Evolutionary conservation across 2,888 invertebrate species (phyloP), one percentile per base, ranked within the genome.

Genomic region (Tromatobia lineatoria): DNA sequence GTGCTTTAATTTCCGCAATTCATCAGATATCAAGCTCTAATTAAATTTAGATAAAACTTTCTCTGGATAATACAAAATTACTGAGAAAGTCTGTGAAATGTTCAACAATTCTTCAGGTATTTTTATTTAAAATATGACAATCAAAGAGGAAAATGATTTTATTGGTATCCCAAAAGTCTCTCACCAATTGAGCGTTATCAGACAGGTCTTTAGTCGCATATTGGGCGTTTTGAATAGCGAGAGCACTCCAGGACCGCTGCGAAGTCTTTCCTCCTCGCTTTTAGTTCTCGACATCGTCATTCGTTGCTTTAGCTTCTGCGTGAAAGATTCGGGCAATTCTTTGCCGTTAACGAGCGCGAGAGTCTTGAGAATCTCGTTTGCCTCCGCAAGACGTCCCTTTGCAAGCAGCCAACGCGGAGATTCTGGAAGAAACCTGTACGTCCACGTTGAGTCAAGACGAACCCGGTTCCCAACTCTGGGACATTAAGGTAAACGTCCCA

Each of bases 341-440:
- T 97, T 96, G 0, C 96, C 96, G 91, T 98, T 98, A 0, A 97
- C 95, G 90, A 94, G 95, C 2, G 98, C 98, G 89, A 98, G 95
- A 18, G 95, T 95, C 94, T 97, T 96, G 6, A 98, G 93, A 85
- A 98, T 96, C 85, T 95, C 95, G 81, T 97, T 96, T 0, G 98
- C 98, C 94, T 98, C 98, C 91, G 97, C 97, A 47, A 97, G 95
- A 82, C 96, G 95, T 15, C 97, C 97, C 91, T 96, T 96, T 91
- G 98, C 97, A 29, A 98, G 94, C n/a, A 98, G 94, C 98, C 98
- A 98, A 88, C 98, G 95, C 0, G 98, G 98, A 8, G 98, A 98
- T 94, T 98, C 98, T 0, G 98, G 98, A 90, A 98, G 95, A 86
- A 97, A 96, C 94, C 95, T 95, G 86, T 2, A 89, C 89, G 34